Conservation (phyloP, 2,797 vertebrate species). For the Xiphophorus birchmanni region DNA sequence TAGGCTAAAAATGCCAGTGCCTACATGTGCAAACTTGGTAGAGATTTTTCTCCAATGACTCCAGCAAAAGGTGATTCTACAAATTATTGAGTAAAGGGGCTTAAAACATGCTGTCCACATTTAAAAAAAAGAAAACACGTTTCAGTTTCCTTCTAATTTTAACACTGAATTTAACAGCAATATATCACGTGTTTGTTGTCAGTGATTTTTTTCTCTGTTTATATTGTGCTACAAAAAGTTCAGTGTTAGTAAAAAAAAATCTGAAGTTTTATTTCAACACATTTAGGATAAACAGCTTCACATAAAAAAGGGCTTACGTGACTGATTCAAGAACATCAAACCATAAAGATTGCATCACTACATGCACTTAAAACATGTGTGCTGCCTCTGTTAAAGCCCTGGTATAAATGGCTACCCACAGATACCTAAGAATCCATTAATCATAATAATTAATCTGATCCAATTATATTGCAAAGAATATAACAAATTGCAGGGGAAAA, state of each 20-base stretch:
- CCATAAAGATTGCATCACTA: constrained; percentile 79
- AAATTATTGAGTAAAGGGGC: not conserved
- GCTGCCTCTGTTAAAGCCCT: constrained; percentile 87
- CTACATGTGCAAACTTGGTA: not conserved
- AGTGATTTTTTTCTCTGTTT: not conserved
- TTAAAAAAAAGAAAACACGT: not conserved
- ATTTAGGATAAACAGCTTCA: not conserved
- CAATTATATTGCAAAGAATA: constrained; percentile 99
- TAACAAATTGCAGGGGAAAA: constrained; percentile 99
- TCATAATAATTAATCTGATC: constrained; percentile 99
- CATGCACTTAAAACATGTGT: constrained; percentile 85
- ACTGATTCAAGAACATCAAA: constrained; percentile 74
- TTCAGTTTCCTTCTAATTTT: not conserved
- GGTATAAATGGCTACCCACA: constrained; percentile 92
- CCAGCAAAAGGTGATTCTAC: not conserved
- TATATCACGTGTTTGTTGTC: not conserved
- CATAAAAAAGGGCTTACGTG: constrained; percentile 38
- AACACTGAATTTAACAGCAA: not conserved
- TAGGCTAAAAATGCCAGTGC: not conserved
- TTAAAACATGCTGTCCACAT: not conserved
- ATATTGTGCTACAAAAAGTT: not conserved
- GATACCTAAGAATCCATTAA: constrained; percentile 93
- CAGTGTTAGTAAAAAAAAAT: not conserved
- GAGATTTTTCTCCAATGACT: not conserved
- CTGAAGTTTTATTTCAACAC: constrained; percentile 3